Conservation (phyloP, 2,797 vertebrate genomes). For the Pampus argenteus region DNA sequence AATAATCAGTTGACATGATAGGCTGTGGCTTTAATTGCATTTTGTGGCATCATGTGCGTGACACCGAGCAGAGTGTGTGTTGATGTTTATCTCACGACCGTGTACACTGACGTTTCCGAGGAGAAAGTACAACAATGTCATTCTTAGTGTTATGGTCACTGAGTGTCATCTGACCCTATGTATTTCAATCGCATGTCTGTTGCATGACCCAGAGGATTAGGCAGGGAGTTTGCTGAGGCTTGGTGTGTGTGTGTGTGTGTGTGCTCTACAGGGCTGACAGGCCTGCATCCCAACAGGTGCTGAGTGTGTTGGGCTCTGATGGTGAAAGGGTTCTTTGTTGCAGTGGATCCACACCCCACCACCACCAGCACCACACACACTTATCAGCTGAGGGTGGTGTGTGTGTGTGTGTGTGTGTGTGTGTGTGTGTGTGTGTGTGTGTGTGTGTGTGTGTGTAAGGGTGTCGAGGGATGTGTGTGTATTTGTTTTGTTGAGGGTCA, state of each 20-base stretch:
- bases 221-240: slow-evolving; percentile 46
- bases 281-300: slow-evolving; percentile 81
- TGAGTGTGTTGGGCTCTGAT: slow-evolving; percentile 59
- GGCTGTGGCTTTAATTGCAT: background rate
- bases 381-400: slow-evolving; percentile 67
- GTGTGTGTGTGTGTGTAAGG: slow-evolving; percentile 18
- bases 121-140: slow-evolving; percentile 23
- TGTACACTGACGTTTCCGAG: background rate
- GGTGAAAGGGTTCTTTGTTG: slow-evolving; percentile 84
- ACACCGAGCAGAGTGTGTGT: background rate
- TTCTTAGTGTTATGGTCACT: background rate
- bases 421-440: slow-evolving; percentile 16
- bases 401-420: slow-evolving; percentile 21
- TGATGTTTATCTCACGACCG: background rate
- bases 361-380: slow-evolving; percentile 10
- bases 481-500: slow-evolving; percentile 27
- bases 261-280: slow-evolving; percentile 53
- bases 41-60: background rate
- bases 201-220: slow-evolving; percentile 71
- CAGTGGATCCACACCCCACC: slow-evolving; percentile 45
- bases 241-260: slow-evolving; percentile 34
- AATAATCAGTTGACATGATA: background rate
- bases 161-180: slow-evolving; percentile 58
- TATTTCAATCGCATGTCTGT: slow-evolving; percentile 59
- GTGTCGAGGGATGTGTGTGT: slow-evolving; percentile 1